Evolutionary conservation across 2,113 vertebrate species (phyloP).

Genomic region (Asarcornis scutulata): DNA sequence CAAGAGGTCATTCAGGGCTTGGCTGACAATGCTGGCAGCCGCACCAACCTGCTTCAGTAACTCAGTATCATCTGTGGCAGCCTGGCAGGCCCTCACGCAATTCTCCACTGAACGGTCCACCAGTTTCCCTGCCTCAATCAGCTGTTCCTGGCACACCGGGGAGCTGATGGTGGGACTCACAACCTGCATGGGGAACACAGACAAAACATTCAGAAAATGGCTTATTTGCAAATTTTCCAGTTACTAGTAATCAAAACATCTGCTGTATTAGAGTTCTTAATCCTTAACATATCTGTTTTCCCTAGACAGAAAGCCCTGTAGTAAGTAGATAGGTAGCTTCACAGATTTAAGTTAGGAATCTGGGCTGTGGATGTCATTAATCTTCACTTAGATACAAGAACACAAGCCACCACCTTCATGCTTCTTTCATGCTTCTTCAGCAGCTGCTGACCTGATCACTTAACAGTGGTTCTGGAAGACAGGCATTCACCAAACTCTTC

Average conservation of each 20-base stretch:
- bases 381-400: not conserved
- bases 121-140: conserved; percentile 94
- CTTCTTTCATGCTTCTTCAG: not conserved
- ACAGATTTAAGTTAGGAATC: not conserved
- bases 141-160: conserved; percentile 96
- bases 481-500: not conserved
- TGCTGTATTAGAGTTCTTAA: not conserved
- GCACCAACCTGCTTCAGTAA: conserved; percentile 93
- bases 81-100: conserved; percentile 93
- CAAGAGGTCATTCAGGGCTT: conserved; percentile 92
- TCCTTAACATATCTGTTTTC: not conserved
- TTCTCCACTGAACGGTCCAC: conserved; percentile 97
- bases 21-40: conserved; percentile 91
- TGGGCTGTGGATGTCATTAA: not conserved
- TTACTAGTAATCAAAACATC: not conserved
- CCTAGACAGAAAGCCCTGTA: not conserved
- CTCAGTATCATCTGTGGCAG: conserved; percentile 87
- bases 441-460: not conserved
- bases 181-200: conserved; percentile 75
- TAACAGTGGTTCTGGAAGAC: not conserved
- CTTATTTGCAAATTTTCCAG: not conserved
- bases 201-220: not conserved
- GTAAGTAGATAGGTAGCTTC: not conserved
- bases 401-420: not conserved
- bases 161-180: conserved; percentile 98